phyloP scores from a whole-genome alignment of 2,888 invertebrate species.

The Amphipoea lucens region DNA sequence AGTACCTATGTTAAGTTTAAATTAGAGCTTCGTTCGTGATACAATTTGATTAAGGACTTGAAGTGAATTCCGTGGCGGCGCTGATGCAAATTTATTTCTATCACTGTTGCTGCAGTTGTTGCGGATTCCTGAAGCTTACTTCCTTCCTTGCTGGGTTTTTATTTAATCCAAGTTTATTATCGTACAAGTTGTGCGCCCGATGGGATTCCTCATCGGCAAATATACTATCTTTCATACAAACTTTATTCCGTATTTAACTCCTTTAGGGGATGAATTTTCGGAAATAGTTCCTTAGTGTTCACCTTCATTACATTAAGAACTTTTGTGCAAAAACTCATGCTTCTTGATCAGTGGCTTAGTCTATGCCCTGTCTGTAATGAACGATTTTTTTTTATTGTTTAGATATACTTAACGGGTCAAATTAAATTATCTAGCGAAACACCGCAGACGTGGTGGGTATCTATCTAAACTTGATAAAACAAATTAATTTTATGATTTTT shows the following conservation, averaged over 20 bases:
- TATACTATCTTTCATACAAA: not conserved
- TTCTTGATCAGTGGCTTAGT: no score
- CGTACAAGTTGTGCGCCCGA: not conserved
- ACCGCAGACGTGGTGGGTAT: no score
- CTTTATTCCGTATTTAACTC: not conserved
- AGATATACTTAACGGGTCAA: no score
- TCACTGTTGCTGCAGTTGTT: not conserved
- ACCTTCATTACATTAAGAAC: no score
- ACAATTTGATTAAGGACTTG: slow-evolving; percentile 44
- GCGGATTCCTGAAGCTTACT: slow-evolving; percentile 1
- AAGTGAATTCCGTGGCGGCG: not conserved
- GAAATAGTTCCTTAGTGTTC: no score
- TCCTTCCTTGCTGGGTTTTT: not conserved
- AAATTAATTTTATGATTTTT: no score
- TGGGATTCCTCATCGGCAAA: not conserved
- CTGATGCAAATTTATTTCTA: slow-evolving; percentile 30
- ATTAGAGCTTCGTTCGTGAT: slow-evolving; percentile 53
- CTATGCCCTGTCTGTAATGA: no score
- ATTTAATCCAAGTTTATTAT: not conserved
- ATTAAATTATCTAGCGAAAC: no score
- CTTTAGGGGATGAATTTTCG: no score
- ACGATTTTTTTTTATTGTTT: no score
- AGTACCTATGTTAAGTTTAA: slow-evolving; percentile 64
- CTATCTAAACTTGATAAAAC: no score
- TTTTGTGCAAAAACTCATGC: no score